Conservation (phyloP, 2,113 vertebrate genomes). For the Cyprinodon brontotheroides region DNA sequence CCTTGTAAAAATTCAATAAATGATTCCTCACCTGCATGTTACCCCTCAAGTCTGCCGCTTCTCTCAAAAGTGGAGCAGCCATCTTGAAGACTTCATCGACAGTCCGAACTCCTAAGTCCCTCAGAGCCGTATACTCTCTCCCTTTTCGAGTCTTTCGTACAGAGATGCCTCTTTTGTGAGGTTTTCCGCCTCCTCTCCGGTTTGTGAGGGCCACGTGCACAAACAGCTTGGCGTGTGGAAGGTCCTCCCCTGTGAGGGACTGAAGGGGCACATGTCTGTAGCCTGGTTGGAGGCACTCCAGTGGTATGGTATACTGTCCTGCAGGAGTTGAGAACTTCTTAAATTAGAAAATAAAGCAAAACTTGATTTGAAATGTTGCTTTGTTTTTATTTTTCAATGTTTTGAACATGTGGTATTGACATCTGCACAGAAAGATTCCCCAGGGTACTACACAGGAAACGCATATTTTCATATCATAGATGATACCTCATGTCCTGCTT, state of each 20-base stretch:
- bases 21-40: constrained; percentile 90
- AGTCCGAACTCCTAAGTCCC: constrained; percentile 87
- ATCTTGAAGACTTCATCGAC: constrained; percentile 95
- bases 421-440: neutral
- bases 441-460: neutral
- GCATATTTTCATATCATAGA: neutral
- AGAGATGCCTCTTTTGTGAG: constrained; percentile 92
- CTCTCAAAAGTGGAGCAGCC: constrained; percentile 85
- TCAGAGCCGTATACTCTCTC: constrained; percentile 89
- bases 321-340: constrained; percentile 43
- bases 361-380: neutral
- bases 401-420: neutral
- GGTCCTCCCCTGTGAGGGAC: constrained; percentile 89
- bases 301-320: constrained; percentile 93
- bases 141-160: constrained; percentile 91
- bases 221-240: constrained; percentile 87
- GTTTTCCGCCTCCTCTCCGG: constrained; percentile 92
- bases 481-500: neutral
- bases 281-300: constrained; percentile 93
- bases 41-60: constrained; percentile 92
- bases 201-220: constrained; percentile 96
- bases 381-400: neutral
- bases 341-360: neutral
- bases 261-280: constrained; percentile 91
- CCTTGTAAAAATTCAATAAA: neutral